Base-by-base conservation (phyloP, 1,140 invertebrate genomes). In the Scaptomyza pallida region DNA sequence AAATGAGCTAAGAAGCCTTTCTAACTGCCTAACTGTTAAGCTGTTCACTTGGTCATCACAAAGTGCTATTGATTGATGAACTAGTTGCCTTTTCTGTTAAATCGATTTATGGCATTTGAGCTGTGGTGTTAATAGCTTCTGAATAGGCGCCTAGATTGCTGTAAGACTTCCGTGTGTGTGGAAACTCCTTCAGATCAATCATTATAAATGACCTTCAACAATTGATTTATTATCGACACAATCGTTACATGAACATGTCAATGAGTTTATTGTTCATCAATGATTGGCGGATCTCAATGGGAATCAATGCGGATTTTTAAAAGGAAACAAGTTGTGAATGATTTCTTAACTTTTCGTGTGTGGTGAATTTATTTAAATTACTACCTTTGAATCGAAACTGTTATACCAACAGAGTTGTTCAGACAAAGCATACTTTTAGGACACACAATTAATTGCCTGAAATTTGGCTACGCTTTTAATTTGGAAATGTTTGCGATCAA, bases 61-160 rank as follows among this genome's bases (percentile, higher is more conserved):
- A 85, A 75, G 26, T 70, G 59, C 55, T 64, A 51, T 64, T 88
- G 77, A 85, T 88, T 88, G 78, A 88, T 81, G 73, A 75, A 68
- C 82, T 85, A 54, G 88, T 81, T 88, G 78, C 52, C 40, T 68
- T 69, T 75, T 73, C 74, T 72, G 77, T 81, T 86, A 23, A 51
- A 41, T 59, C 45, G 62, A 59, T 71, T 41, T 56, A 41, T 41
- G 67, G 63, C 47, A 33, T 12, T 47, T 23, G 9, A 10, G 8
- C 23, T 15, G 37, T 35, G 35, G 61, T 65, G 45, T 52, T 67
- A 72, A 72, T 67, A 40, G 30, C 50, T 57, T 1, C 50, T 45
- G 26, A 67, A 60, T 72, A 48, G 63, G 69, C 48, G 63, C 60
- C 54, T 35, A 68, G 15, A 54, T 16, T 16, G 35, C 10, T 68